Conservation (phyloP, 2,113 vertebrate genomes). For the Oenanthe melanoleuca region DNA sequence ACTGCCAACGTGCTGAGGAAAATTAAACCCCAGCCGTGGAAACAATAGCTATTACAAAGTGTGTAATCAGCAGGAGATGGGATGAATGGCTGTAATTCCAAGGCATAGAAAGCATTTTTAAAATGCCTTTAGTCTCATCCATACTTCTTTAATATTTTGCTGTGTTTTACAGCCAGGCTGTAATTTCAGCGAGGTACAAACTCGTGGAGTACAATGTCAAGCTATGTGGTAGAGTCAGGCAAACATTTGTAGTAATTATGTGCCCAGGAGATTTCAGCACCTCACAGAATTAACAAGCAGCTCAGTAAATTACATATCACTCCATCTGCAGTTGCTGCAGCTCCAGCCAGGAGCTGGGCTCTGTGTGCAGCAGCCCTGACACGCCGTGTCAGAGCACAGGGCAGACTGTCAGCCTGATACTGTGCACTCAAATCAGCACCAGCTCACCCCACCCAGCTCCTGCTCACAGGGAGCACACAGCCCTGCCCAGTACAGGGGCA, state of each 20-base stretch:
- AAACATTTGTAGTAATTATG: constrained; percentile 35
- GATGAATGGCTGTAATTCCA: neutral
- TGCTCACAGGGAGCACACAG: neutral
- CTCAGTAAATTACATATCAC: constrained; percentile 27
- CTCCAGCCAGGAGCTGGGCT: neutral
- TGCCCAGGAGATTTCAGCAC: constrained; percentile 55
- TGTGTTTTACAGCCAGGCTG: neutral
- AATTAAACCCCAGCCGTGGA: constrained; percentile 20
- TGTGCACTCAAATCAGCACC: neutral
- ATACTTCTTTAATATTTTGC: neutral
- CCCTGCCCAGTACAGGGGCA: neutral
- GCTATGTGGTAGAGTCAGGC: neutral
- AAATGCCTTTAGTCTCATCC: neutral
- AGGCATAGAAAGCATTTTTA: neutral
- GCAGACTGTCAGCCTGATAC: neutral
- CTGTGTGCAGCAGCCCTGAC: neutral
- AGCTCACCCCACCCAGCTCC: neutral
- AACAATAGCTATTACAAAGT: constrained; percentile 33
- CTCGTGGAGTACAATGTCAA: neutral
- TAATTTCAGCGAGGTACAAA: neutral
- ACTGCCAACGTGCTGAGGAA: neutral
- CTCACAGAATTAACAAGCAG: constrained; percentile 27
- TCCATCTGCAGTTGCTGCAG: neutral
- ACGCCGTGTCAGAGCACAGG: neutral
- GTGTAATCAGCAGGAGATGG: neutral